Conservation (phyloP, 1,140 invertebrate species). For the Plutomurus gul region DNA sequence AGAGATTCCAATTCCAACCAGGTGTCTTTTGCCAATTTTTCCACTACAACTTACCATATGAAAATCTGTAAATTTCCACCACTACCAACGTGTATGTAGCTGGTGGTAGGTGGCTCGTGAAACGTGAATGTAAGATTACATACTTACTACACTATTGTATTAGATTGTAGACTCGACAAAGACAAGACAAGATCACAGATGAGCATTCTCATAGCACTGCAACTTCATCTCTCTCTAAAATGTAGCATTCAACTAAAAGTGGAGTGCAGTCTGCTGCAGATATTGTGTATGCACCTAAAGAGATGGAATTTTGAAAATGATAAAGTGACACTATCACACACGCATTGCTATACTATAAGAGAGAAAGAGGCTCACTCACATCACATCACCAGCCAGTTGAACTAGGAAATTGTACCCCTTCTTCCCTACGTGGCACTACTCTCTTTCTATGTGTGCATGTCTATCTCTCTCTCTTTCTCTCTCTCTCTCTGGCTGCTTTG, state of each 20-base stretch:
- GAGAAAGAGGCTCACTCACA: background rate
- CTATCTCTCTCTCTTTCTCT: background rate
- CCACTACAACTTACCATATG: conserved; percentile 16
- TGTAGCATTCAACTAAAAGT: too few species aligned
- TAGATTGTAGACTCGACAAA: too few species aligned
- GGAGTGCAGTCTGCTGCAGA: too few species aligned
- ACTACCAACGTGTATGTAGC: too few species aligned
- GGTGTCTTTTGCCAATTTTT: conserved; percentile 29
- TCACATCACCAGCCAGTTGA: background rate
- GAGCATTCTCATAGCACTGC: too few species aligned
- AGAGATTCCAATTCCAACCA: conserved; percentile 19
- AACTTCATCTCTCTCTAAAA: too few species aligned
- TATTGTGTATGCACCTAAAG: too few species aligned
- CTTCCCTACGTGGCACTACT: background rate
- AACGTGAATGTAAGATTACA: too few species aligned
- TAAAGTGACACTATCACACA: conserved; percentile 27
- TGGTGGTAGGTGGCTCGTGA: too few species aligned
- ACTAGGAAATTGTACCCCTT: background rate
- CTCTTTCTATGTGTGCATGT: background rate
- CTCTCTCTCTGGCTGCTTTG: background rate
- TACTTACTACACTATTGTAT: too few species aligned
- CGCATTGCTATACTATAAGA: background rate
- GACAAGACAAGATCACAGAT: too few species aligned
- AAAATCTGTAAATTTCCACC: conserved; percentile 16
- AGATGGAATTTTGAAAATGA: conserved; percentile 16